A percentile compares a stretch with the other conserved stretches of the same genome.
Evolutionary conservation across 2,888 invertebrate species (phyloP).

Genomic region (Diaprepes abbreviatus): DNA sequence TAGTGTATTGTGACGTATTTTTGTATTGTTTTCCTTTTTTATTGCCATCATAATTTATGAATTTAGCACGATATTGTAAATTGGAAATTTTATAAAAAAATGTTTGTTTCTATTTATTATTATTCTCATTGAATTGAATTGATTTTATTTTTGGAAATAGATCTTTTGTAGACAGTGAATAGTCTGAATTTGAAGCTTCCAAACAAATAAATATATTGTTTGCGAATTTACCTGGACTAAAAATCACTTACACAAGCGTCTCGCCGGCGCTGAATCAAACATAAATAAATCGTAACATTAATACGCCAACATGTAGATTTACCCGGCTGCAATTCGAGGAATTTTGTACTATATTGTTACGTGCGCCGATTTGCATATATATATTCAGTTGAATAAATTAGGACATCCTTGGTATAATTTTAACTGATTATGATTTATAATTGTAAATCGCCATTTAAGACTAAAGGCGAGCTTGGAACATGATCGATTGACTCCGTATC

Average conservation of each 20-base stretch:
- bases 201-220: too few relatives aligned
- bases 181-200: too few relatives aligned
- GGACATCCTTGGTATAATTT: constrained; percentile 23
- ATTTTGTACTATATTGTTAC: constrained; percentile 15
- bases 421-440: constrained; percentile 28
- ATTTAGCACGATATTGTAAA: too few relatives aligned
- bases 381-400: constrained; percentile 22
- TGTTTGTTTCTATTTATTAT: too few relatives aligned
- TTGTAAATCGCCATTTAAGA: constrained; percentile 11
- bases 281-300: constrained; percentile 20
- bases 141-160: too few relatives aligned
- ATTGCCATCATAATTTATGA: too few relatives aligned
- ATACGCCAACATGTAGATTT: constrained; percentile 20
- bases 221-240: constrained; percentile 8
- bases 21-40: too few relatives aligned
- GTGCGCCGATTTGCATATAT: constrained; percentile 20
- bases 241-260: neutral
- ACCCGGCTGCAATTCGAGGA: constrained; percentile 18
- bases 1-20: too few relatives aligned
- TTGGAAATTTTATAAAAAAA: too few relatives aligned
- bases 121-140: too few relatives aligned
- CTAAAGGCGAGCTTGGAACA: constrained; percentile 15
- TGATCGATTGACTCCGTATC: constrained; percentile 24
- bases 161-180: too few relatives aligned
- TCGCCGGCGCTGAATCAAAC: neutral